Base-by-base conservation (phyloP, 2,113 vertebrate genomes). In the Daubentonia madagascariensis region DNA sequence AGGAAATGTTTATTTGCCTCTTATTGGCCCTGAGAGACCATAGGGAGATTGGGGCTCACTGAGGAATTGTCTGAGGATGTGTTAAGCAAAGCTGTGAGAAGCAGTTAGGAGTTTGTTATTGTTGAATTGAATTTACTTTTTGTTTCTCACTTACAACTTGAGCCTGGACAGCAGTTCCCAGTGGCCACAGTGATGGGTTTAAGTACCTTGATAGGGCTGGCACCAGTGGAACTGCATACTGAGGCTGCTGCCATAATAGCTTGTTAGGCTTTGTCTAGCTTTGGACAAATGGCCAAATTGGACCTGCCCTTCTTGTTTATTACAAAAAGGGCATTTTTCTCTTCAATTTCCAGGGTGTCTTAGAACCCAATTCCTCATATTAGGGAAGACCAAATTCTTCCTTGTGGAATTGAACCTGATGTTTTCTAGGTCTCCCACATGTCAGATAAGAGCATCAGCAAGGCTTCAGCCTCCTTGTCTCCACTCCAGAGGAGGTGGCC, bases 1-100 rank as follows among this genome's bases (percentile, higher is more conserved):
- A 96, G 96, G 98, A 98, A 98, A 97, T 98, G 94, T 98, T 97
- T 96, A 95, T 97, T 97, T 96, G 96, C 57, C 70, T 98, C 84
- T 98, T 97, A 98, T 97, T 98, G 95, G 96, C 92, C 97, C 97
- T 97, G 76, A 95, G 98, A 97, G 97, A 98, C 94, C 89, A 89
- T 30, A 70, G 81, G 72, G 89, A 98, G 97, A 86, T 98, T 89
- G 95, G 84, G 89, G 84, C 93, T 95, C 94, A 96, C 86, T 30
- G 65, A 97, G 89, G 96, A 63, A 89, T 84, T 87, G 95, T 84
- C 92, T 96, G 45, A 85, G 75, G 54, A 87, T 89, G 45, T 80
- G 35, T 93, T 93, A 96, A 97, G 97, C 96, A 93, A 97, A 84
- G n/a, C 95, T 92, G 30, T 75, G 96, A 96, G 92, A 96, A 95